Conservation (phyloP, 2,113 vertebrate genomes). For the Lethenteron camtschaticum region DNA sequence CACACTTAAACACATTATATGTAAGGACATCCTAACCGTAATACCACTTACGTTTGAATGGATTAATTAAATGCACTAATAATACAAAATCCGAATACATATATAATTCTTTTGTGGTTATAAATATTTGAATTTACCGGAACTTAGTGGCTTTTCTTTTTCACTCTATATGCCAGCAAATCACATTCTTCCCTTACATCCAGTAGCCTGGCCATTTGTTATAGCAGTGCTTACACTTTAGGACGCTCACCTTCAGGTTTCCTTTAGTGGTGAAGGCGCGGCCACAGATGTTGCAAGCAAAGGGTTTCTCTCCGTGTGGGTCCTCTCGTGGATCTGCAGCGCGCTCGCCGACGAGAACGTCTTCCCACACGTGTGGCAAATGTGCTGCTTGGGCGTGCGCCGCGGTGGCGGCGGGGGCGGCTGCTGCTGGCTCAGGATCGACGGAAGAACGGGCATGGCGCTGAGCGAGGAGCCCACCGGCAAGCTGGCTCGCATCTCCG, state of each 20-base stretch:
- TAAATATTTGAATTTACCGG: too few species aligned
- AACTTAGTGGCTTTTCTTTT: too few species aligned
- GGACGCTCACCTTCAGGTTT: slow-evolving; percentile 67
- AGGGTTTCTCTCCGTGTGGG: slow-evolving; percentile 95
- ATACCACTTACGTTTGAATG: too few species aligned
- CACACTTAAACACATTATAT: too few species aligned
- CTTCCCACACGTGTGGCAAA: slow-evolving; percentile 93
- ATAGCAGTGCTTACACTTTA: too few species aligned
- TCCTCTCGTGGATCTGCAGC: slow-evolving; percentile 96
- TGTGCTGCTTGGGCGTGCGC: slow-evolving; percentile 96
- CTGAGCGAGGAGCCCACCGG: slow-evolving; percentile 19
- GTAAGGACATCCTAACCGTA: too few species aligned
- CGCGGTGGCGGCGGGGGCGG: slow-evolving; percentile 71
- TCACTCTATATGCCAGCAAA: too few species aligned
- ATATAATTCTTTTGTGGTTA: too few species aligned
- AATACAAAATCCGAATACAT: too few species aligned
- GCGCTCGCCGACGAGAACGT: slow-evolving; percentile 97
- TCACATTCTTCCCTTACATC: too few species aligned
- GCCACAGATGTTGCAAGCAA: slow-evolving; percentile 92
- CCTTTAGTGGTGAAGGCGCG: slow-evolving; percentile 98
- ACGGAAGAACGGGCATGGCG: not conserved
- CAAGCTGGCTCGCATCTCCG: slow-evolving; percentile 47
- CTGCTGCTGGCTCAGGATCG: slow-evolving; percentile 18
- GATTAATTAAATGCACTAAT: too few species aligned
- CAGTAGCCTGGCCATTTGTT: too few species aligned